These are phyloP conservation scores for Phoxinus phoxinus DNA, from an alignment of 2,113 vertebrate species.

Conservation along the genomic window DNA sequence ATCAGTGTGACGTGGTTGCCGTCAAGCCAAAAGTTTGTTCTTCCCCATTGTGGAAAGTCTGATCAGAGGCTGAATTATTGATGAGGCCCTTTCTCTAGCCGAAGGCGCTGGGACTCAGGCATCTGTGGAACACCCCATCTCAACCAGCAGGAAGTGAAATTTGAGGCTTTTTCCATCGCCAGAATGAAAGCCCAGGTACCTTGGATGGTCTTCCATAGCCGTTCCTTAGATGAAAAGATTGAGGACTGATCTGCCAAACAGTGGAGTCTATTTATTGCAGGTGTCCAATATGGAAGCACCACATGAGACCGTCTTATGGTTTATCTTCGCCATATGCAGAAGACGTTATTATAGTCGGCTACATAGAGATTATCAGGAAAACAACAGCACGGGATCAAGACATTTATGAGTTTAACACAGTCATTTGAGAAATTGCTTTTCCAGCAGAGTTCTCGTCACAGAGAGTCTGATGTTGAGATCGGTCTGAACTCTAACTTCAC, in stretches of 20 bases:
- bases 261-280: conserved; percentile 46
- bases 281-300: conserved; percentile 43
- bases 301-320: conserved; percentile 18
- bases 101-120: conserved; percentile 73
- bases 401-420: neutral
- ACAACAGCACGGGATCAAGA: conserved; percentile 20
- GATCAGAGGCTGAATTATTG: conserved; percentile 85
- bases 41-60: conserved; percentile 76
- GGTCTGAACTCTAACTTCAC: conserved; percentile 18
- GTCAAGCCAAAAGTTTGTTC: conserved; percentile 78
- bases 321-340: conserved; percentile 8
- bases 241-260: conserved; percentile 41
- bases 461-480: neutral
- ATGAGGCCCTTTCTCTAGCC: conserved; percentile 77
- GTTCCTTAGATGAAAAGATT: conserved; percentile 60
- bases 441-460: conserved; percentile 9
- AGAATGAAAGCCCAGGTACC: conserved; percentile 64
- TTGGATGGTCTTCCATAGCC: conserved; percentile 70
- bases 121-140: conserved; percentile 80
- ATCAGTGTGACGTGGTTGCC: conserved; percentile 61
- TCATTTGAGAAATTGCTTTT: conserved; percentile 20
- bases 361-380: neutral
- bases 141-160: conserved; percentile 79
- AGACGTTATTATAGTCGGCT: neutral
- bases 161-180: conserved; percentile 75